These are phyloP conservation scores for Tetragonula carbonaria DNA, from an alignment of 2,888 invertebrate species.

Conservation along the genomic window DNA sequence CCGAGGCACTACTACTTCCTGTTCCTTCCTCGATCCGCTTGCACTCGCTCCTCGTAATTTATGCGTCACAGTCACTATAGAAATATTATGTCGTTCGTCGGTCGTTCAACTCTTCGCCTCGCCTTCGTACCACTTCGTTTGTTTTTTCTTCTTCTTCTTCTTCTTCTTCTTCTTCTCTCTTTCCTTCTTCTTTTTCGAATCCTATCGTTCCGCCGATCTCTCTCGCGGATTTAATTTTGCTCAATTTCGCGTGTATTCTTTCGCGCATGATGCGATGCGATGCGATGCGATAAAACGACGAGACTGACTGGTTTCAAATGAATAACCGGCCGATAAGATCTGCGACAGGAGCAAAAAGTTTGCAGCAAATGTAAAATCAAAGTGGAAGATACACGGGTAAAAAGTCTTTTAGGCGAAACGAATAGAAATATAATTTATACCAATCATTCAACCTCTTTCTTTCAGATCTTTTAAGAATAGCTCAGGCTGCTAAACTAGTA, in stretches of 20 bases:
- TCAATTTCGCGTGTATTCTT: not conserved
- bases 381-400: not conserved
- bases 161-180: not conserved
- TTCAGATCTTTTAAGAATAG: too few relatives aligned
- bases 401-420: not conserved
- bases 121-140: not conserved
- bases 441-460: too few relatives aligned
- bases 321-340: not conserved
- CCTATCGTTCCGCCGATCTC: not conserved
- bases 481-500: too few relatives aligned
- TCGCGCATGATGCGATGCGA: not conserved
- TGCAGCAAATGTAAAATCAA: not conserved
- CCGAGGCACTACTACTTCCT: conserved; percentile 58
- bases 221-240: not conserved
- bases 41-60: conserved; percentile 43
- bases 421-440: too few relatives aligned
- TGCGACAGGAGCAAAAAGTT: not conserved
- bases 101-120: conserved; percentile 46
- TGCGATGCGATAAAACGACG: not conserved
- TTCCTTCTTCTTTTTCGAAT: not conserved
- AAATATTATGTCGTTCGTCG: conserved; percentile 54
- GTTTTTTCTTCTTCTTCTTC: not conserved
- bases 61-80: conserved; percentile 49
- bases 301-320: not conserved
- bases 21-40: conserved; percentile 58